phyloP scores from a whole-genome alignment of 2,888 invertebrate genomes.

The Drosophila demipolita region DNA sequence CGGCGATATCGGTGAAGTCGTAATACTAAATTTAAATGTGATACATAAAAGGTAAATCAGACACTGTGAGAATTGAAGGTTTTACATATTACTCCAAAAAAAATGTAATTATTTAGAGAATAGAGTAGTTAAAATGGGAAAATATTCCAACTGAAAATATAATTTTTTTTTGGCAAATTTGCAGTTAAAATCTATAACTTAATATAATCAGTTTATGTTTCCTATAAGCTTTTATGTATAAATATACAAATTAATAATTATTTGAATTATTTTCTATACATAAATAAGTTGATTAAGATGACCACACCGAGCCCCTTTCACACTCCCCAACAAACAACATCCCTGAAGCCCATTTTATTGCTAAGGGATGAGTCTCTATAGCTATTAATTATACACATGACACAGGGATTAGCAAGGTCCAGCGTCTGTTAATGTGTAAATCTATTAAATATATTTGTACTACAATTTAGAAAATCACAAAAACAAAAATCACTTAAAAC shows the following conservation, averaged over 20 bases:
- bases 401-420: constrained; percentile 48
- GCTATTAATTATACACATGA: constrained; percentile 74
- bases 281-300: constrained; percentile 34
- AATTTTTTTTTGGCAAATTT: not conserved
- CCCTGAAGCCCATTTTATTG: not conserved
- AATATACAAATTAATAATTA: not conserved
- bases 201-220: too few relatives aligned
- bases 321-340: not conserved
- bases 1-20: constrained; percentile 84
- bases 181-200: too few relatives aligned
- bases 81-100: not conserved
- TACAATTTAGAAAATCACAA: not conserved
- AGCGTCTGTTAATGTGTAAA: constrained; percentile 8
- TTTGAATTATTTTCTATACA: constrained; percentile 18
- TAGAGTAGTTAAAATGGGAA: not conserved
- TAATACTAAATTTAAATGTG: constrained; percentile 75
- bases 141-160: not conserved
- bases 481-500: not conserved
- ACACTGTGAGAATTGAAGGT: not conserved
- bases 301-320: not conserved
- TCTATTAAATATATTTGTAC: not conserved
- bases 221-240: not conserved
- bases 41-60: constrained; percentile 29
- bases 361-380: constrained; percentile 8
- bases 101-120: not conserved